These are phyloP conservation scores for Intellagama lesueurii DNA, from an alignment of 2,797 vertebrate species.

Conservation along the genomic window DNA sequence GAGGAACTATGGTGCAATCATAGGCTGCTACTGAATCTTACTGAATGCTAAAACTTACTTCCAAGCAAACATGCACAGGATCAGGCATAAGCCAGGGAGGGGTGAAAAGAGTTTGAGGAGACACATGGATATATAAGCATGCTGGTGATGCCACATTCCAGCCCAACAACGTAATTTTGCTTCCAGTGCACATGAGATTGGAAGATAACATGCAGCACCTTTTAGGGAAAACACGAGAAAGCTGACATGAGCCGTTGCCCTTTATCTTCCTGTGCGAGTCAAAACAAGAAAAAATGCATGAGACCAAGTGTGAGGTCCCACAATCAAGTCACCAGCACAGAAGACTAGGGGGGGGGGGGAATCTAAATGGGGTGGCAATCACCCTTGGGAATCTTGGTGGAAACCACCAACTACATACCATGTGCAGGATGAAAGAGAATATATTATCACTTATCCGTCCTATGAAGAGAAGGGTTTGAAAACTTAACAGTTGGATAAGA, in stretches of 20 bases:
- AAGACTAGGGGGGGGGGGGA: background rate
- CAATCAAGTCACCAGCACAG: background rate
- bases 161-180: background rate
- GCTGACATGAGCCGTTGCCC: background rate
- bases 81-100: background rate
- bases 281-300: background rate
- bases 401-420: no score
- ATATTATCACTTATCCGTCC: background rate
- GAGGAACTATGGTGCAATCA: background rate
- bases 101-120: background rate
- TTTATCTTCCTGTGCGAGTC: background rate
- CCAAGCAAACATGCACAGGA: background rate
- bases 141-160: background rate
- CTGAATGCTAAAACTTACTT: background rate
- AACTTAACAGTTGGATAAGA: background rate
- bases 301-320: background rate
- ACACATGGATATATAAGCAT: background rate
- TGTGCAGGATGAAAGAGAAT: background rate
- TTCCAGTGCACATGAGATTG: background rate
- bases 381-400: background rate
- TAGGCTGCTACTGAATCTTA: background rate
- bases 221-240: background rate
- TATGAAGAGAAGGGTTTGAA: background rate
- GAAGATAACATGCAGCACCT: background rate
- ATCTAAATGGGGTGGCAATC: background rate